Conservation (phyloP, 2,888 invertebrate species). For the Corythucha ciliata region DNA sequence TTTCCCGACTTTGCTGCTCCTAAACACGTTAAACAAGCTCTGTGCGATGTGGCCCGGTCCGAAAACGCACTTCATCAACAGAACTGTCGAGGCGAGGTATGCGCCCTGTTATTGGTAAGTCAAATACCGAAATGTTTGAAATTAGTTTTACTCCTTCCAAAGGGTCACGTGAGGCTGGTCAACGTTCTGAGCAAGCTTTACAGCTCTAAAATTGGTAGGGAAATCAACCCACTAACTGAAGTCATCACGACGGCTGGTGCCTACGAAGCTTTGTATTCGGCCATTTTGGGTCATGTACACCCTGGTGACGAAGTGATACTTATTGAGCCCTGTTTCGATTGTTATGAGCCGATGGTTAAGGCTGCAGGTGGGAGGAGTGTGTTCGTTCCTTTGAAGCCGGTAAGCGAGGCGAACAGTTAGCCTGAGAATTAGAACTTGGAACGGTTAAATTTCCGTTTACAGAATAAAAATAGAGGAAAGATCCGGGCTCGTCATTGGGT, state of each 20-base stretch:
- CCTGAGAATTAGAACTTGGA: slow-evolving; percentile 57
- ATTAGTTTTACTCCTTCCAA: slow-evolving; percentile 44
- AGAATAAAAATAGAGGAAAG: slow-evolving; percentile 46
- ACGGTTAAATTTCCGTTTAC: too few species aligned
- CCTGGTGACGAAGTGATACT: slow-evolving; percentile 87
- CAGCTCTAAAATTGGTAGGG: slow-evolving; percentile 60
- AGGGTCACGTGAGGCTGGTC: slow-evolving; percentile 89
- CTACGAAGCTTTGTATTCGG: slow-evolving; percentile 83
- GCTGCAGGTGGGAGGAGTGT: slow-evolving; percentile 80
- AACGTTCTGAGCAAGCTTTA: slow-evolving; percentile 76
- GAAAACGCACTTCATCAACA: slow-evolving; percentile 71
- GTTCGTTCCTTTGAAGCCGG: slow-evolving; percentile 70
- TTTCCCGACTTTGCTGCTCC: slow-evolving; percentile 90
- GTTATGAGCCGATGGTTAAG: slow-evolving; percentile 89
- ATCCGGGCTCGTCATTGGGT: slow-evolving; percentile 73
- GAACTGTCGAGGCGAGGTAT: slow-evolving; percentile 89
- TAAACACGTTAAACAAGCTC: slow-evolving; percentile 64
- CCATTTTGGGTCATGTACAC: slow-evolving; percentile 78
- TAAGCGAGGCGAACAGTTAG: too few species aligned
- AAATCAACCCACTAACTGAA: slow-evolving; percentile 75
- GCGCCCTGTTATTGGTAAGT: slow-evolving; percentile 39
- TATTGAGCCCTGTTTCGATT: slow-evolving; percentile 97
- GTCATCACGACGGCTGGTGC: slow-evolving; percentile 86
- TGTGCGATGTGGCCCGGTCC: slow-evolving; percentile 57
- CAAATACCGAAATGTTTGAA: neutral